These are phyloP conservation scores for Peucedramus taeniatus DNA, from an alignment of 2,113 vertebrate species.

Conservation along the genomic window DNA sequence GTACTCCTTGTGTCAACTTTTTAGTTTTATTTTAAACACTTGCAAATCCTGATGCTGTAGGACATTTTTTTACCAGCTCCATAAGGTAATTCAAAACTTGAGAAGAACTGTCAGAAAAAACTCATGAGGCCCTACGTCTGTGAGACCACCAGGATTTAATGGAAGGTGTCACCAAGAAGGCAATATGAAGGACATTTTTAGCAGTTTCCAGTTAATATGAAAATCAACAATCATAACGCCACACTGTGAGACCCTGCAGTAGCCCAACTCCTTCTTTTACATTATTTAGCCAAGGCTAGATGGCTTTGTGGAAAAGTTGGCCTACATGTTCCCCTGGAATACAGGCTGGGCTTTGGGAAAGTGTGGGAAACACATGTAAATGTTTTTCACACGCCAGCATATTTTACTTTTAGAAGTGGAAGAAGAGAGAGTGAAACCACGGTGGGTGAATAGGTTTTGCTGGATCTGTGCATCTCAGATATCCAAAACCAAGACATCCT, in stretches of 20 bases:
- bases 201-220: neutral
- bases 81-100: neutral
- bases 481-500: neutral
- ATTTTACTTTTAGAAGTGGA: neutral
- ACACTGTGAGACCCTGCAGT: neutral
- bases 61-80: neutral
- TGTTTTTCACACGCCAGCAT: conserved; percentile 16
- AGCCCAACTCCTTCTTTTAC: neutral
- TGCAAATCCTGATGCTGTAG: neutral
- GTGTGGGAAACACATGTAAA: conserved; percentile 6
- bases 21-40: neutral
- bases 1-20: neutral
- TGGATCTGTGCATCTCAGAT: neutral
- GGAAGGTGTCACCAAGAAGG: neutral
- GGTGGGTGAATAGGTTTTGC: neutral
- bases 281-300: neutral
- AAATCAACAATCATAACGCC: neutral
- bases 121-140: accelerated
- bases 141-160: neutral
- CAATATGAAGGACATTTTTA: neutral
- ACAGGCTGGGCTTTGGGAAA: neutral
- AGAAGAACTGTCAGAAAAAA: neutral
- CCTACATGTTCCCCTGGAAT: neutral
- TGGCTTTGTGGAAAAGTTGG: conserved; percentile 7
- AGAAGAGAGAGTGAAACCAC: neutral